Evolutionary conservation across 2,797 vertebrate species (phyloP), one percentile per base, ranked within the genome.

Genomic region (Aldrovandia affinis): DNA sequence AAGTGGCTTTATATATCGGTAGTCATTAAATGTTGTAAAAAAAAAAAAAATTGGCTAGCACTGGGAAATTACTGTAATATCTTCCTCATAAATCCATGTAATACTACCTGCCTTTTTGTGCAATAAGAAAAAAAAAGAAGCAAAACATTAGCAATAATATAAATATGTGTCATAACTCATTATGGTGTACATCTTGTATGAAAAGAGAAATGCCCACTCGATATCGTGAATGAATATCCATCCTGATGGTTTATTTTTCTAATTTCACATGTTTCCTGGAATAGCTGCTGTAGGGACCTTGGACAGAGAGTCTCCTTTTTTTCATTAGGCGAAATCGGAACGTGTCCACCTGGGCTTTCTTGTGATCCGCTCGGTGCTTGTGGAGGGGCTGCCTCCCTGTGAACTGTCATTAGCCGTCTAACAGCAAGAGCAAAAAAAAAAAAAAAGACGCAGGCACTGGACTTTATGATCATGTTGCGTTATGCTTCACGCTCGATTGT

Each of bases 121-220:
- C 39, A 75, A 44, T 75, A 75, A 75, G 70, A 75, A 75, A 75
- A 75, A 44, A 15, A 2, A 20, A 28, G 36, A 33, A 36, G 36
- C 20, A 75, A 73, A 75, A 36, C 70, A 42, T 75, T 75, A 75
- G 70, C 70, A 25, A 75, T 75, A 42, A 75, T 75, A 75, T 75
- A 42, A 44, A 75, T 42, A 75, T 75, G 39, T 75, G 70, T 44
- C 70, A 75, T 75, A 42, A 75, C 70, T 75, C 70, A 75, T 75
- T 75, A 44, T 75, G 70, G 70, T 75, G 70, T 44, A 42, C 70
- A 42, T 75, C 70, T 42, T 22, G 36, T 75, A 44, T 39, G 33
- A 22, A 75, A 25, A 42, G 36, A 42, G 22, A 42, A 14, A 44
- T 25, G 70, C 44, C 70, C 39, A 15, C 39, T 75, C 70, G 28